Percentiles rank a stretch among this genome's conserved stretches.
Evolutionary conservation across 1,140 invertebrate genomes (phyloP).

Genomic region (Drosophila triauraria): DNA sequence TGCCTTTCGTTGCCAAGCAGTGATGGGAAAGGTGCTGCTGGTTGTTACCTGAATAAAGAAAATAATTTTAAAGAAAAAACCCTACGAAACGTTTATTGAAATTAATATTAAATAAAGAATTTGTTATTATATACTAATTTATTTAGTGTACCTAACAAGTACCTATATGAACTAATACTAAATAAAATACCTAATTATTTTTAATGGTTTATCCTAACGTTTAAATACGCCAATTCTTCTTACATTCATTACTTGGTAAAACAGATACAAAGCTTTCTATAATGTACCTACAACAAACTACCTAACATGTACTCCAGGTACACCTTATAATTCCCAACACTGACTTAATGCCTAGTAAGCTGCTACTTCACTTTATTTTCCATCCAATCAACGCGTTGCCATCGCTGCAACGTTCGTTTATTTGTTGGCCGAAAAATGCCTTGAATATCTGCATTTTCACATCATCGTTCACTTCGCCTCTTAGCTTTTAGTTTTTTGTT

Average conservation of each 20-base stretch:
- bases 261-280: no score
- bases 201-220: not conserved
- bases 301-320: not conserved
- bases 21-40: not conserved
- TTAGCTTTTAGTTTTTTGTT: slow-evolving; percentile 43
- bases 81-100: no score
- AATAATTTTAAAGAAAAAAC: not conserved
- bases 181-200: no score
- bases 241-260: not conserved
- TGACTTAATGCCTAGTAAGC: not conserved
- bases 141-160: not conserved
- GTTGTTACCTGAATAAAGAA: not conserved
- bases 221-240: not conserved
- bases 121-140: not conserved
- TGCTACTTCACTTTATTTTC: slow-evolving; percentile 36
- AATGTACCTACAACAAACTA: not conserved
- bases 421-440: slow-evolving; percentile 57
- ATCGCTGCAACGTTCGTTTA: slow-evolving; percentile 43
- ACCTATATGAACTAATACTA: not conserved
- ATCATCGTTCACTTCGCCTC: slow-evolving; percentile 57
- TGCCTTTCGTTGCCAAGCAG: slow-evolving; percentile 39
- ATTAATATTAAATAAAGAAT: not conserved
- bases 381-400: slow-evolving; percentile 60
- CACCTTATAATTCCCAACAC: slow-evolving; percentile 5
- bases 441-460: slow-evolving; percentile 60